Percentiles rank a stretch among this genome's conserved stretches.
Conservation (phyloP, 2,888 invertebrate species). For the Fabriciana adippe region DNA sequence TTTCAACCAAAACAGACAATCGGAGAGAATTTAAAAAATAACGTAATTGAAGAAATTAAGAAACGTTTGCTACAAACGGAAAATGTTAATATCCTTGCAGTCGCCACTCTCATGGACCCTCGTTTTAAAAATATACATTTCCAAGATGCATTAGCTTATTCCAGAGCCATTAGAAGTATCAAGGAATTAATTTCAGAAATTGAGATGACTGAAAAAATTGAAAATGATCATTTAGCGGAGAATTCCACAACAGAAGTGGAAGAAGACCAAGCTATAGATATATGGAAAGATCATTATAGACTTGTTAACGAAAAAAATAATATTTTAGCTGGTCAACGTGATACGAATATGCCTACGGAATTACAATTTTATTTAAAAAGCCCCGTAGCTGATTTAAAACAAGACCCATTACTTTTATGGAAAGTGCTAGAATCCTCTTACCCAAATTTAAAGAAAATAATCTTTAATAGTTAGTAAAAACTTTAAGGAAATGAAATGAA, state of each 20-base stretch:
- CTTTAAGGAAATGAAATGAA: too few species aligned
- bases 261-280: slow-evolving; percentile 24
- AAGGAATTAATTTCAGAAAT: slow-evolving; percentile 19
- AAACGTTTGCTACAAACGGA: slow-evolving; percentile 35
- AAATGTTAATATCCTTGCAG: slow-evolving; percentile 35
- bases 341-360: slow-evolving; percentile 18
- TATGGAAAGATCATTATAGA: slow-evolving; percentile 29
- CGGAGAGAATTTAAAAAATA: slow-evolving; percentile 16
- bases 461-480: too few species aligned
- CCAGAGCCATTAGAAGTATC: slow-evolving; percentile 22
- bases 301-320: slow-evolving; percentile 27
- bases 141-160: slow-evolving; percentile 27
- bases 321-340: slow-evolving; percentile 22
- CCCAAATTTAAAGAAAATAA: slow-evolving; percentile 26
- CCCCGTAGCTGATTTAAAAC: slow-evolving; percentile 19
- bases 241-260: slow-evolving; percentile 16
- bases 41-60: slow-evolving; percentile 31
- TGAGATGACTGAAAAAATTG: slow-evolving; percentile 1
- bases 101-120: slow-evolving; percentile 31
- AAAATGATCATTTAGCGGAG: slow-evolving; percentile 14
- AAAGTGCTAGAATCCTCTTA: slow-evolving; percentile 18
- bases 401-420: slow-evolving; percentile 21
- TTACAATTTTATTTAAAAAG: slow-evolving; percentile 24
- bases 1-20: slow-evolving; percentile 16
- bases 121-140: slow-evolving; percentile 36